phyloP scores from a whole-genome alignment of 2,113 vertebrate genomes.

The Misgurnus anguillicaudatus region DNA sequence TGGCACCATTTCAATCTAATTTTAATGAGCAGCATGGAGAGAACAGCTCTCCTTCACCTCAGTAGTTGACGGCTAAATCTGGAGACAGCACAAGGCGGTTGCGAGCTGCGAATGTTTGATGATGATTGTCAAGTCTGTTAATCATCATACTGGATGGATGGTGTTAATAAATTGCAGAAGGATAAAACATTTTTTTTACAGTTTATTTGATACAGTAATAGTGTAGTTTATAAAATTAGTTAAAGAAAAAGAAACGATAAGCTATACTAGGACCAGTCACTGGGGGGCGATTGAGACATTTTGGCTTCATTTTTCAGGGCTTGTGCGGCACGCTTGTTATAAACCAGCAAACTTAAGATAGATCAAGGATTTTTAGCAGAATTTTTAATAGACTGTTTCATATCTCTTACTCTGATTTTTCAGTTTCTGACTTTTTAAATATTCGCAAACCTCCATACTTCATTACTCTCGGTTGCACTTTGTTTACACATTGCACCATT shows the following conservation, averaged over 20 bases:
- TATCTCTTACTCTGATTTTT: neutral
- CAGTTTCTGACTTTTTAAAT: neutral
- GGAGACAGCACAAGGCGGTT: neutral
- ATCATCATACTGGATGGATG: neutral
- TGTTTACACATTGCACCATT: conserved; percentile 15
- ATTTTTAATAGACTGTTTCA: neutral
- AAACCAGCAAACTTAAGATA: too few relatives aligned
- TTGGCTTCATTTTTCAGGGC: too few relatives aligned
- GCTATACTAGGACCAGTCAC: too few relatives aligned
- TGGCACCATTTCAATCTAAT: conserved; percentile 68
- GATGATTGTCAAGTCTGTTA: neutral
- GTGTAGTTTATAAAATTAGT: neutral
- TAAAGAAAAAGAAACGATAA: neutral
- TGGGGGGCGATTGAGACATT: too few relatives aligned
- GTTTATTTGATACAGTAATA: too few relatives aligned
- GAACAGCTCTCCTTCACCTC: conserved; percentile 56
- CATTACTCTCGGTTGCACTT: neutral
- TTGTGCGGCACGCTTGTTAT: too few relatives aligned
- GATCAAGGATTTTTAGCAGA: too few relatives aligned
- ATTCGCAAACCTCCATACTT: neutral
- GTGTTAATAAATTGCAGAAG: neutral
- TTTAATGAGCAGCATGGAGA: conserved; percentile 73
- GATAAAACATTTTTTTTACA: too few relatives aligned
- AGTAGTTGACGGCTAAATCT: conserved; percentile 62
- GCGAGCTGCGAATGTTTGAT: conserved; percentile 20